These are phyloP conservation scores for Eufriesea mexicana DNA, from an alignment of 1,140 invertebrate species.

Conservation along the genomic window DNA sequence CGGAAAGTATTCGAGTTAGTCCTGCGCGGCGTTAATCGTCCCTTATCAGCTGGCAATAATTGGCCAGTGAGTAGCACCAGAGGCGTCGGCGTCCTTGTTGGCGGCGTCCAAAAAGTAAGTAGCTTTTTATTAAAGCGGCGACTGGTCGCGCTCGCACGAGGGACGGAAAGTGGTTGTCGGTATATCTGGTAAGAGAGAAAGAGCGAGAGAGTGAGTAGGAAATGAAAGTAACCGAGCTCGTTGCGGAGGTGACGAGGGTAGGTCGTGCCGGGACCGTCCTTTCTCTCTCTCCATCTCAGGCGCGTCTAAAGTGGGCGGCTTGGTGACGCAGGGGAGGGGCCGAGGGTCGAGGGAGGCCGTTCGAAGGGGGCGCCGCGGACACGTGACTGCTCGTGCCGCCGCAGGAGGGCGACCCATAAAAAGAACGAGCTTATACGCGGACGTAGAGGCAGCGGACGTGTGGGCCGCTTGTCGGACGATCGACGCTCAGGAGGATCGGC, in stretches of 20 bases:
- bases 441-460: conserved; percentile 43
- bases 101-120: conserved; percentile 63
- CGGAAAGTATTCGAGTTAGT: too few species aligned
- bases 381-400: conserved; percentile 75
- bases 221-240: conserved; percentile 55
- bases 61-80: not conserved
- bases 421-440: conserved; percentile 59
- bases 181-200: not conserved
- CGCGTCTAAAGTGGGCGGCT: conserved; percentile 76
- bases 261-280: conserved; percentile 29
- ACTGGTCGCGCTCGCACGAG: conserved; percentile 10
- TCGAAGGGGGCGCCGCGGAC: conserved; percentile 61
- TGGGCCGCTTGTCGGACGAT: conserved; percentile 59
- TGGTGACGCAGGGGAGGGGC: conserved; percentile 69
- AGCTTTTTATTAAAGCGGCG: conserved; percentile 72
- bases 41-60: conserved; percentile 51
- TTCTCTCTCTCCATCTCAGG: conserved; percentile 31
- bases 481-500: conserved; percentile 56
- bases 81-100: conserved; percentile 46
- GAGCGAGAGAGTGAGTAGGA: conserved; percentile 23
- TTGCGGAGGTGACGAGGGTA: conserved; percentile 63
- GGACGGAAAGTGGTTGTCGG: conserved; percentile 3
- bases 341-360: conserved; percentile 59
- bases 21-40: conserved; percentile 14
- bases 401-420: conserved; percentile 68